phyloP scores from a whole-genome alignment of 2,113 vertebrate species.

The Solea senegalensis region DNA sequence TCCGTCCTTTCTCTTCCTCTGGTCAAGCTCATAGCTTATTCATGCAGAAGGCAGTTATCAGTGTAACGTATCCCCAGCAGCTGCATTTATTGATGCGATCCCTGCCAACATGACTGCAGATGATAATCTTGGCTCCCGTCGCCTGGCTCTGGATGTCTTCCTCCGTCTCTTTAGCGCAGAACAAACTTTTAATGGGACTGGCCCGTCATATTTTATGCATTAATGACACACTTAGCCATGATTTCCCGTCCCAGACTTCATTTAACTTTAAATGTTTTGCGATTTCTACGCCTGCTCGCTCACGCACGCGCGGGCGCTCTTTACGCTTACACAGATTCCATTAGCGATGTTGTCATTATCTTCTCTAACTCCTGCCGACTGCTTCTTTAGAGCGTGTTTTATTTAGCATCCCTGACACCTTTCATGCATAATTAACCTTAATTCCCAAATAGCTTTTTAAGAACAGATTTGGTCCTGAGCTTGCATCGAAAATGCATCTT shows the following conservation, averaged over 20 bases:
- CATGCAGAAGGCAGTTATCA: conserved; percentile 33
- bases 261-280: conserved; percentile 51
- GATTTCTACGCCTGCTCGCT: conserved; percentile 15
- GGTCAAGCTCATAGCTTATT: conserved; percentile 39
- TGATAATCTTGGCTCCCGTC: conserved; percentile 60
- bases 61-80: conserved; percentile 39
- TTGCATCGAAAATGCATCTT: not conserved
- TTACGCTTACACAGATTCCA: conserved; percentile 46
- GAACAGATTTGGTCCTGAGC: not conserved
- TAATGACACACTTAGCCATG: conserved; percentile 66
- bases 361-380: conserved; percentile 25
- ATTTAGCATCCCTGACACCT: conserved; percentile 28
- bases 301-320: conserved; percentile 16
- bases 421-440: conserved; percentile 33
- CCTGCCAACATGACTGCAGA: conserved; percentile 56
- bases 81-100: conserved; percentile 53
- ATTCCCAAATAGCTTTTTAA: conserved; percentile 1
- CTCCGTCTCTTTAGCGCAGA: conserved; percentile 23
- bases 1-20: not conserved
- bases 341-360: conserved; percentile 30
- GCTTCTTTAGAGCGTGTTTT: conserved; percentile 27
- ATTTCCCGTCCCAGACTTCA: conserved; percentile 51
- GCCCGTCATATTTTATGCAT: conserved; percentile 59
- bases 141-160: conserved; percentile 41
- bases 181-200: conserved; percentile 47